Evolutionary conservation across 1,140 invertebrate genomes (phyloP).

Genomic region (Oncopeltus fasciatus): DNA sequence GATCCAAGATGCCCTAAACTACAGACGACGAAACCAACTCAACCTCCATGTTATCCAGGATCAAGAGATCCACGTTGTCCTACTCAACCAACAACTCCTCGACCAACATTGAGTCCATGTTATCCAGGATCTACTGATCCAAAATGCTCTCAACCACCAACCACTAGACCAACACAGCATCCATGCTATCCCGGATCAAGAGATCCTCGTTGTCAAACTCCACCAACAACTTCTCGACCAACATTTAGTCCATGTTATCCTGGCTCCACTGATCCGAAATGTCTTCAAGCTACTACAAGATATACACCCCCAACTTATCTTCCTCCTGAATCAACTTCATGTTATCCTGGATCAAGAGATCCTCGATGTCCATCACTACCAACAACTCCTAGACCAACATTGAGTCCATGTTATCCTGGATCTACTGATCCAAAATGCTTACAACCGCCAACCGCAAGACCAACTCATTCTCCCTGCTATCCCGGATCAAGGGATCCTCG

Average conservation of each 20-base stretch:
- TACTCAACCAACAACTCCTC: no score
- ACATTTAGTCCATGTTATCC: slow-evolving; percentile 24
- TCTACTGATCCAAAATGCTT: slow-evolving; percentile 29
- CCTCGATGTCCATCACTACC: slow-evolving; percentile 26
- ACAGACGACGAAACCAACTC: no score
- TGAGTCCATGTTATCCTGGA: slow-evolving; percentile 28
- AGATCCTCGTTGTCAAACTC: no score
- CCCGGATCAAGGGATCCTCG: slow-evolving; percentile 27
- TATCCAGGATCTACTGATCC: no score
- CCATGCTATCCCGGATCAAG: no score
- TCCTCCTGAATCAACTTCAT: slow-evolving; percentile 14
- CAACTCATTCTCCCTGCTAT: slow-evolving; percentile 21
- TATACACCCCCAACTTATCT: slow-evolving; percentile 19
- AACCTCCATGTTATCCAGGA: no score
- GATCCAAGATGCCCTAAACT: no score
- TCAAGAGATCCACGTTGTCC: no score
- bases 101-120: no score
- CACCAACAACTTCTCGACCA: slow-evolving; percentile 19
- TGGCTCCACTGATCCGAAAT: slow-evolving; percentile 29
- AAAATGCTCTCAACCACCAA: no score
- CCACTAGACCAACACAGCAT: no score
- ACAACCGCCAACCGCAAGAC: slow-evolving; percentile 25
- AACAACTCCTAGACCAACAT: slow-evolving; percentile 17
- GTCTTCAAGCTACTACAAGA: no score
- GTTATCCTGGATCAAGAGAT: slow-evolving; percentile 27